Evolutionary conservation across 1,140 invertebrate genomes (phyloP).

Genomic region (Palaemon carinicauda): DNA sequence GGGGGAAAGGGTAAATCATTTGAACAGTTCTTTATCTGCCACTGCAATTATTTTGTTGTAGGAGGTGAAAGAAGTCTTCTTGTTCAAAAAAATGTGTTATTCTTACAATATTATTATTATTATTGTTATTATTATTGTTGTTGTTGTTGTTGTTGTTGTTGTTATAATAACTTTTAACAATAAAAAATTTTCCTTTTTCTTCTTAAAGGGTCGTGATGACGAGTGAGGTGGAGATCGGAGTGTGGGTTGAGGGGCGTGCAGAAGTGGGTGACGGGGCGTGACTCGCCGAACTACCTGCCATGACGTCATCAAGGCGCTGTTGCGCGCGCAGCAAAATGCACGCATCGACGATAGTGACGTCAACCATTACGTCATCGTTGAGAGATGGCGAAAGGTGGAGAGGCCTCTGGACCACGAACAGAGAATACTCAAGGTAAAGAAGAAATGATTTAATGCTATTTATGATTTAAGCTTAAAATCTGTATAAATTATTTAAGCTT

Average conservation of each 20-base stretch:
- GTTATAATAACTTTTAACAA: not conserved
- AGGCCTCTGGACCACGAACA: slow-evolving; percentile 74
- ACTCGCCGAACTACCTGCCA: slow-evolving; percentile 78
- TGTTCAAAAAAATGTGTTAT: no score
- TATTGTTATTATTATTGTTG: no score
- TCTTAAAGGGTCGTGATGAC: slow-evolving; percentile 37
- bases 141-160: no score
- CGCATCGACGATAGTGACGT: slow-evolving; percentile 60
- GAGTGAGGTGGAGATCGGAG: slow-evolving; percentile 72
- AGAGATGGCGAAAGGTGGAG: slow-evolving; percentile 72
- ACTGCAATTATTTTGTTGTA: no score
- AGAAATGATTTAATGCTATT: not conserved
- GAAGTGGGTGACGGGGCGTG: slow-evolving; percentile 81
- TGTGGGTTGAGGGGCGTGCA: slow-evolving; percentile 78
- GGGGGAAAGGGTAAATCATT: no score
- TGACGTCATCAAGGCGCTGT: slow-evolving; percentile 77
- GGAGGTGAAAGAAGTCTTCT: no score
- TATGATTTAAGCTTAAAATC: no score
- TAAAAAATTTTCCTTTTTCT: not conserved
- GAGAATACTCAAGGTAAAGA: slow-evolving; percentile 74
- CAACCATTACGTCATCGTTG: slow-evolving; percentile 62
- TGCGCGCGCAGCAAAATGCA: slow-evolving; percentile 64
- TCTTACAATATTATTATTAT: no score
- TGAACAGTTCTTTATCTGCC: no score
- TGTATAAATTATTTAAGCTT: no score